Percentiles rank a stretch among this genome's conserved stretches.
Conservation (phyloP, 2,113 vertebrate species). For the Ramphastos sulfuratus region DNA sequence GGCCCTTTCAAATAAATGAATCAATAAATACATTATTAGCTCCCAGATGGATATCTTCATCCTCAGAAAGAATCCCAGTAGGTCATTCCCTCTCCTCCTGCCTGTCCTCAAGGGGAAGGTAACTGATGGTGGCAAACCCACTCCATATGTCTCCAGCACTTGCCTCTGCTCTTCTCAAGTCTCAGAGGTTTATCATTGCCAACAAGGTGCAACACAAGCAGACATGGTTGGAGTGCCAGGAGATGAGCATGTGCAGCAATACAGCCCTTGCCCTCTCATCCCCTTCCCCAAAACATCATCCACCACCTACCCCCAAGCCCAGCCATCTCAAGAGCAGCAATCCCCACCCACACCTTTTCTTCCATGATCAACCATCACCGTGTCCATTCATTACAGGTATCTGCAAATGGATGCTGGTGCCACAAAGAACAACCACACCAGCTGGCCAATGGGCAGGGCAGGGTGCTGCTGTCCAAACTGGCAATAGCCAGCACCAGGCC, state of each 20-base stretch:
- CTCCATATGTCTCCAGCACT: not conserved
- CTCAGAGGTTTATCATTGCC: not conserved
- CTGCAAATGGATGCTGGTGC: not conserved
- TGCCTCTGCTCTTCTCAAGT: not conserved
- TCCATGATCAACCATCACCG: not conserved
- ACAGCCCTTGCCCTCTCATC: accelerated
- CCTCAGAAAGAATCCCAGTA: not conserved
- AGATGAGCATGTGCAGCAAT: not conserved
- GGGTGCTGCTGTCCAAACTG: not conserved
- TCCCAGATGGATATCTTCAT: not conserved
- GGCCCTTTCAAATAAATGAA: not conserved
- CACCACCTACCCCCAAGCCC: not conserved
- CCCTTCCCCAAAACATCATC: not conserved
- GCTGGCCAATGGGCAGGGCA: accelerated
- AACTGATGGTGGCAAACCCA: not conserved
- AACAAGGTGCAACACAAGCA: accelerated
- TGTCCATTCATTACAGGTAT: not conserved
- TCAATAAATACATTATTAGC: not conserved
- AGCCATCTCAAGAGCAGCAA: not conserved
- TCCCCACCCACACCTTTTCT: not conserved
- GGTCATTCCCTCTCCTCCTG: not conserved
- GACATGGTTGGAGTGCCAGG: accelerated
- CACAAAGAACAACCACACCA: not conserved
- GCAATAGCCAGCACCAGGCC: not conserved
- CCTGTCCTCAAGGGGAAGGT: not conserved